A percentile compares a stretch with the other conserved stretches of the same genome.
phyloP scores from a whole-genome alignment of 2,113 vertebrate species.

The Mormyrus lacerda region DNA sequence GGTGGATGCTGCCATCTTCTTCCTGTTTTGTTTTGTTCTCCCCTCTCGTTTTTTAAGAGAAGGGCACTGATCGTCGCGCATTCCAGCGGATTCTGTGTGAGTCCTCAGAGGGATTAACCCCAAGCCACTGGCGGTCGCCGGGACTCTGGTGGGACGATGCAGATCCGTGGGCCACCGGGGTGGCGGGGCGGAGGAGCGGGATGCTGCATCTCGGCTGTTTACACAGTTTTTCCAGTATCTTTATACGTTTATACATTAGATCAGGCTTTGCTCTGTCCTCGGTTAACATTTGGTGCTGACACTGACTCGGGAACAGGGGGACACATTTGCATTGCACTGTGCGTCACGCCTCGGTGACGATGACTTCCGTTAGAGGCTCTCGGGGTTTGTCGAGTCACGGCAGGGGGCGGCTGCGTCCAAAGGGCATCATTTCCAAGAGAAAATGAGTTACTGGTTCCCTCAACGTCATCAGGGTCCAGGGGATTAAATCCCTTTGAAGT shows the following conservation, averaged over 20 bases:
- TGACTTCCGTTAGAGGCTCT: neutral
- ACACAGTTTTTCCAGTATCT: slow-evolving; percentile 18
- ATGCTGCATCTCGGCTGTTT: neutral
- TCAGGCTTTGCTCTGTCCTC: neutral
- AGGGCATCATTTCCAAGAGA: neutral
- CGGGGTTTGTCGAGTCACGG: neutral
- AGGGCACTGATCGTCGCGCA: neutral
- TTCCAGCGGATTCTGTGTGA: neutral
- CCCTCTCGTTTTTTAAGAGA: neutral
- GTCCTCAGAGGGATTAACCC: neutral
- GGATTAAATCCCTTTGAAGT: neutral
- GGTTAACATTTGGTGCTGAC: neutral
- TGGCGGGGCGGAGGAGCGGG: neutral
- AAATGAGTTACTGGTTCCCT: neutral
- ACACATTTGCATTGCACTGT: neutral
- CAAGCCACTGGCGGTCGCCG: neutral
- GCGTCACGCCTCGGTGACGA: neutral
- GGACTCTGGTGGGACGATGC: neutral
- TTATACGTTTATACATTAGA: slow-evolving; percentile 11
- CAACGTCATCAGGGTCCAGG: neutral
- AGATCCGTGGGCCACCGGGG: no score
- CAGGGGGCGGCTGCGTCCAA: neutral
- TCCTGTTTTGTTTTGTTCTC: no score
- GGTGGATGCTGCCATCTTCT: neutral
- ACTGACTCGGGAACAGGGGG: neutral